Conservation (phyloP, 2,888 invertebrate species). For the Argynnis bischoffii region DNA sequence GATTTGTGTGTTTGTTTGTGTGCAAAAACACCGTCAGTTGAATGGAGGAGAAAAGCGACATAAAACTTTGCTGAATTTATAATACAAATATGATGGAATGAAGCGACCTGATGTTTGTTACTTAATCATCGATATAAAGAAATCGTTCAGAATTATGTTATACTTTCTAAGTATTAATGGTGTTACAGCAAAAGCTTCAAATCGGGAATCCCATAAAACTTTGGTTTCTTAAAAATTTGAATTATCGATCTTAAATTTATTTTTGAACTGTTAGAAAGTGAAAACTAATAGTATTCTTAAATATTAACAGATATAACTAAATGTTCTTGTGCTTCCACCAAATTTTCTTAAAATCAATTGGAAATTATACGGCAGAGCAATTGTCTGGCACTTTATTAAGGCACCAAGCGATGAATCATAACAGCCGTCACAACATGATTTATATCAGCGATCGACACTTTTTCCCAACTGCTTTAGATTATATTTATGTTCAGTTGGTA, state of each 20-base stretch:
- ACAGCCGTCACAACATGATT: slow-evolving; percentile 48
- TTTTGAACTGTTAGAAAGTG: no score
- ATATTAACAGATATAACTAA: background rate
- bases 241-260: no score
- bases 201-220: no score
- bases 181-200: no score
- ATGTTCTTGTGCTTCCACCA: background rate
- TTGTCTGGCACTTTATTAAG: slow-evolving; percentile 38
- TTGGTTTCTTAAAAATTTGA: no score
- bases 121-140: slow-evolving; percentile 25
- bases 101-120: slow-evolving; percentile 33
- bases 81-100: slow-evolving; percentile 34
- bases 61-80: slow-evolving; percentile 36
- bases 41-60: slow-evolving; percentile 38
- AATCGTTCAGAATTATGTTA: background rate
- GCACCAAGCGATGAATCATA: slow-evolving; percentile 46
- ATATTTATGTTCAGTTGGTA: slow-evolving; percentile 39
- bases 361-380: slow-evolving; percentile 27
- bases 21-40: slow-evolving; percentile 46
- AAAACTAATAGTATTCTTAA: no score
- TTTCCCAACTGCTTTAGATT: slow-evolving; percentile 41
- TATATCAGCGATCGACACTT: slow-evolving; percentile 42
- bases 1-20: slow-evolving; percentile 51
- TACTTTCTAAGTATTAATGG: no score
- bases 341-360: slow-evolving; percentile 4